Base-by-base conservation (phyloP, 2,888 invertebrate genomes). In the Andrena trimmerana region DNA sequence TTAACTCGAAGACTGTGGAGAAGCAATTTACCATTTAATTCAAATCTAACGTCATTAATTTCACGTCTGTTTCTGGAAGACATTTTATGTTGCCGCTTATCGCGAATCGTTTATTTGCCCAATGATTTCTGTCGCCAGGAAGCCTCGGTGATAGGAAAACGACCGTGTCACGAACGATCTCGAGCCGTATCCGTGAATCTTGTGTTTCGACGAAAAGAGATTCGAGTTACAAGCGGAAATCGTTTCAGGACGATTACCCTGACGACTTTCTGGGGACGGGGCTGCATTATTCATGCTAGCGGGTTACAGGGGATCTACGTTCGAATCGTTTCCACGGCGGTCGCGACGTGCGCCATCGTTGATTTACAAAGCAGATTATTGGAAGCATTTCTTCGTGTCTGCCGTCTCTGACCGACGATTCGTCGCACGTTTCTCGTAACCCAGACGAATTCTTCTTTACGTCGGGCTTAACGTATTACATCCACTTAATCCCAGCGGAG, bases 251-350 rank as follows among this genome's bases (percentile, higher is more conserved):
- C 78, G 78, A 82, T 84, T 84, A 79, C 82, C 75, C 48, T 59
- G 78, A 82, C 78, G 74, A 78, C 82, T 72, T 84, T 65, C 78
- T 16, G 60, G 63, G 72, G 33, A 48, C 50, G 36, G 20, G 57
- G 36, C 54, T 84, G 78, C 84, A 84, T 84, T 84, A 84, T 84
- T 84, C 84, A 82, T 84, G 78, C 69, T 65, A 52, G 31, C 75
- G 31, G 50, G 52, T 31, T 57, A 57, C 57, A 3, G 63, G 54
- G 59, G 67, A 70, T 82, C 74, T 70, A 69, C 71, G 75, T 65
- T 27, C 66, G 48, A 68, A 78, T 84, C 75, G 62, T 60, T 52
- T 76, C 67, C 65, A 54, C 50, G 31, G 57, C 27, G 48, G 36
- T 31, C 52, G 57, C 24, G 67, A 33, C 59, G 52, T 73, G 65